A percentile compares a stretch with the other conserved stretches of the same genome.
These are phyloP conservation scores for Eupelmus urozonus DNA, from an alignment of 2,888 invertebrate genomes.

Conservation along the genomic window DNA sequence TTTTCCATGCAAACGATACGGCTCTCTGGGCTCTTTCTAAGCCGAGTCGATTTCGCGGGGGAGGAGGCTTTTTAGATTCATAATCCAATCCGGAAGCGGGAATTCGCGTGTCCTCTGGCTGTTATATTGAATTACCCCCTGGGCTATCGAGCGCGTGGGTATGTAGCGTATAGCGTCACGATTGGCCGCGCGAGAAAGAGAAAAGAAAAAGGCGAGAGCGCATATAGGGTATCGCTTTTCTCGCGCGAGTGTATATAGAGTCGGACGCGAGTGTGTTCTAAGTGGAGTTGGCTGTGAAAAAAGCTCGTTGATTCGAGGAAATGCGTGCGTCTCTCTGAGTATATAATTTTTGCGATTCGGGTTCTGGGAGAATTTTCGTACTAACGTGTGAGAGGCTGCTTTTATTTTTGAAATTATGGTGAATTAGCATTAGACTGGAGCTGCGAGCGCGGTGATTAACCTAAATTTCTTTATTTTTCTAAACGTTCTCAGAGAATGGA, in stretches of 20 bases:
- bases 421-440: no score
- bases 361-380: no score
- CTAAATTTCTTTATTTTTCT: no score
- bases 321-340: not conserved
- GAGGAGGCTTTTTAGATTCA: not conserved
- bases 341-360: no score
- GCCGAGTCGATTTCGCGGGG: not conserved
- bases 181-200: constrained; percentile 44
- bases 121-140: constrained; percentile 45
- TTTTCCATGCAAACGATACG: constrained; percentile 40
- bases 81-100: constrained; percentile 53
- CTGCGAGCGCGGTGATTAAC: no score
- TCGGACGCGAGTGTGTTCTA: not conserved
- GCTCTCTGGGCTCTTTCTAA: not conserved
- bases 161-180: constrained; percentile 40
- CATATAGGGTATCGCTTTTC: constrained; percentile 46
- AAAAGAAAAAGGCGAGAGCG: constrained; percentile 28
- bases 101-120: not conserved
- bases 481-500: no score
- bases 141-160: not conserved
- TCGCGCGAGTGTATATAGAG: not conserved
- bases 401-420: no score
- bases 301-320: constrained; percentile 48
- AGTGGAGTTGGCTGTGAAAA: not conserved
- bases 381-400: no score